A percentile compares a stretch with the other conserved stretches of the same genome.
Conservation (phyloP, 37 sponge, comb jelly and placozoan species). For the Corticium candelabrum region DNA sequence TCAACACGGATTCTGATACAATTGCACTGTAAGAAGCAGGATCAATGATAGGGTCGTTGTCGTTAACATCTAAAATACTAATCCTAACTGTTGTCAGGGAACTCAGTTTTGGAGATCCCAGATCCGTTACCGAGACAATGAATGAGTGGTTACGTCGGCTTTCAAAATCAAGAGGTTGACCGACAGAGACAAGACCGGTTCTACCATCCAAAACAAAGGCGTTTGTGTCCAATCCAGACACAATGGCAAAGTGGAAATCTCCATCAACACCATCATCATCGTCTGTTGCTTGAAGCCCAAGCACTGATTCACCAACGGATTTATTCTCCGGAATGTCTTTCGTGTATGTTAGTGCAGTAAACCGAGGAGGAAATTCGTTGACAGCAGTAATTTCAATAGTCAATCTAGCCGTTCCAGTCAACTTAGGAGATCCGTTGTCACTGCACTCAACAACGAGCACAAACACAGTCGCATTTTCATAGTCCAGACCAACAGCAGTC, state of each 20-base stretch:
- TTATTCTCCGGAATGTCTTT: constrained; percentile 16
- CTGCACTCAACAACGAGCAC: not conserved
- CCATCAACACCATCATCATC: constrained; percentile 45
- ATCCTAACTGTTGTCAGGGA: not conserved
- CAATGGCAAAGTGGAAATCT: constrained; percentile 18
- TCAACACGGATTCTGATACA: not conserved
- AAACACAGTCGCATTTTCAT: not conserved
- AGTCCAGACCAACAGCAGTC: not conserved
- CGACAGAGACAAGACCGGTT: constrained; percentile 36
- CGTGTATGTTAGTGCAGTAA: constrained; percentile 25
- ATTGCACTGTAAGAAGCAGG: not conserved
- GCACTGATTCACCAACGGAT: not conserved
- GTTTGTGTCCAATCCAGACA: constrained; percentile 27
- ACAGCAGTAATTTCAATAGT: constrained; percentile 20
- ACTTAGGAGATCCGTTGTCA: not conserved
- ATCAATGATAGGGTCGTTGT: constrained; percentile 25
- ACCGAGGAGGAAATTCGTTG: constrained; percentile 32
- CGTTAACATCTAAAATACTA: constrained; percentile 34
- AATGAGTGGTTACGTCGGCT: constrained; percentile 19
- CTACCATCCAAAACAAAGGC: constrained; percentile 23
- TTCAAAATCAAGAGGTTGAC: constrained; percentile 46
- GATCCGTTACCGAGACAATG: constrained; percentile 25
- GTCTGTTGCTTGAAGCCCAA: constrained; percentile 29
- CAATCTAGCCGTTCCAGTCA: constrained; percentile 10
- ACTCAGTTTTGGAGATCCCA: not conserved